A percentile compares a stretch with the other conserved stretches of the same genome.
Evolutionary conservation across 2,797 vertebrate genomes (phyloP).

Genomic region (Pseudotriccus pelzelni): DNA sequence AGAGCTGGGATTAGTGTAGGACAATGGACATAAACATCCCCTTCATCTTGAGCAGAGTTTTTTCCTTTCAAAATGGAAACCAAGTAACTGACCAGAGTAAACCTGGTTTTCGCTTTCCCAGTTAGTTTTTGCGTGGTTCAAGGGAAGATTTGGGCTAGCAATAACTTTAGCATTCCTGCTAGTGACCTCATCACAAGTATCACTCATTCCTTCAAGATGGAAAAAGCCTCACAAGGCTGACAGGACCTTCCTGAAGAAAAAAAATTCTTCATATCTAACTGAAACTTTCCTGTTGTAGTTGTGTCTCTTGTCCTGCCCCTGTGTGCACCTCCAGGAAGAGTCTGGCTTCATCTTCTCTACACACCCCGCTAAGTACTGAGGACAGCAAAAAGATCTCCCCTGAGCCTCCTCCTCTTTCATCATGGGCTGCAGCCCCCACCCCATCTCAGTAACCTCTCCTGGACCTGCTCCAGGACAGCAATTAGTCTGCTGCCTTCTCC

Average conservation of each 20-base stretch:
- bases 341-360: background rate
- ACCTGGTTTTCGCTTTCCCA: background rate
- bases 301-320: background rate
- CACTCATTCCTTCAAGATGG: background rate
- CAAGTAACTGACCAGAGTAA: background rate
- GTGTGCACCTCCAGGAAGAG: background rate
- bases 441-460: background rate
- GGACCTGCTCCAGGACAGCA: slow-evolving; percentile 3
- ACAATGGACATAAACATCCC: background rate
- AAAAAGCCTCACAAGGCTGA: background rate
- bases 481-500: background rate
- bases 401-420: background rate
- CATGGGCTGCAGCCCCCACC: background rate
- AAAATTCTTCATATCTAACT: background rate
- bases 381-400: background rate
- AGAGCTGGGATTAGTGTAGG: background rate
- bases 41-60: background rate
- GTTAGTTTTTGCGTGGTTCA: background rate
- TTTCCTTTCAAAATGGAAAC: background rate
- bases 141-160: background rate
- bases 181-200: background rate
- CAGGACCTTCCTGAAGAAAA: background rate
- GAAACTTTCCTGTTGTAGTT: background rate
- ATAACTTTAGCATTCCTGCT: background rate
- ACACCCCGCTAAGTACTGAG: background rate